Percentiles rank a stretch among this genome's conserved stretches.
Evolutionary conservation across 30 jellyfish, hydroid and myxozoan genomes (phyloP).

Genomic region (Aurelia aurita complex sp. Pacific): DNA sequence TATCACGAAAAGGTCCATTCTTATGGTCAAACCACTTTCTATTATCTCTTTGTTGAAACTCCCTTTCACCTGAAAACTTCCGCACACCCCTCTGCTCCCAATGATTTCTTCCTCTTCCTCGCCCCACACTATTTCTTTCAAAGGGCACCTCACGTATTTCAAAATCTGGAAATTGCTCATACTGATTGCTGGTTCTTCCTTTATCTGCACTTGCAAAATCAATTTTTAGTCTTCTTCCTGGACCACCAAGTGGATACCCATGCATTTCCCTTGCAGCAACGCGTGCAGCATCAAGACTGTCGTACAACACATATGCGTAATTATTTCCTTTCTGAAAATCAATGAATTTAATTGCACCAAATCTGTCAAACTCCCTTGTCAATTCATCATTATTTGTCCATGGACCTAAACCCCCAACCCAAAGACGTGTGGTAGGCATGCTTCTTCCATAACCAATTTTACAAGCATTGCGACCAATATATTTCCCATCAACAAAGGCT

Average conservation of each 20-base stretch:
- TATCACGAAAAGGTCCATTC: constrained; percentile 43
- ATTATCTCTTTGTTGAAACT: constrained; percentile 58
- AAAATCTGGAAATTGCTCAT: constrained; percentile 74
- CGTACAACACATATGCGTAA: constrained; percentile 86
- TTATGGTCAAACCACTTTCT: constrained; percentile 66
- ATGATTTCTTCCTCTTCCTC: constrained; percentile 64
- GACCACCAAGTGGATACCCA: constrained; percentile 97
- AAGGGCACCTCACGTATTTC: constrained; percentile 62
- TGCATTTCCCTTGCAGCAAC: constrained; percentile 98
- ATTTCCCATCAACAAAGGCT: constrained; percentile 76
- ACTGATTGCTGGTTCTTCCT: constrained; percentile 48
- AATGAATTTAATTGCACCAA: constrained; percentile 92
- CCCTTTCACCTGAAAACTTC: constrained; percentile 52
- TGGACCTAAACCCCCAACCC: constrained; percentile 99
- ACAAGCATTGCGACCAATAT: constrained; percentile 82
- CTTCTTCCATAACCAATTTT: constrained; percentile 98
- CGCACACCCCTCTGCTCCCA: constrained; percentile 65
- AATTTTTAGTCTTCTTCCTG: constrained; percentile 84
- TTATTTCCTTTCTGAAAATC: constrained; percentile 83
- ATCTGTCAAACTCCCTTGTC: constrained; percentile 95
- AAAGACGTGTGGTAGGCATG: constrained; percentile 86
- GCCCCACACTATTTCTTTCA: constrained; percentile 52
- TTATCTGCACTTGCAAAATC: constrained; percentile 92
- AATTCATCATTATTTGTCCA: constrained; percentile 93
- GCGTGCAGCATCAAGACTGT: constrained; percentile 97